Base-by-base conservation (phyloP, 2,113 vertebrate species). In the Motacilla tschutschensis region DNA sequence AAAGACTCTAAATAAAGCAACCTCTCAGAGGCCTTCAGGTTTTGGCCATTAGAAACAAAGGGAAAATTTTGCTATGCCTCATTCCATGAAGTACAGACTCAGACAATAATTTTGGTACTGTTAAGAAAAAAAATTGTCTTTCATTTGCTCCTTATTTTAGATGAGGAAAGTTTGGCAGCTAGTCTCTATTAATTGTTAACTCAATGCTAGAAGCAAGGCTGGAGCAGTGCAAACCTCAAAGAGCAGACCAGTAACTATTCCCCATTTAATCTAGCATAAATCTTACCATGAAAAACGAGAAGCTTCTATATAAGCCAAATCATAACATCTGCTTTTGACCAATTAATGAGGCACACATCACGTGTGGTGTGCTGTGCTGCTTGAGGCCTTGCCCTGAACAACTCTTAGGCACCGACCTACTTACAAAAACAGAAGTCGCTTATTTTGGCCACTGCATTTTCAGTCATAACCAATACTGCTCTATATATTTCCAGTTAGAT, bases 371-470 rank as follows among this genome's bases (percentile, higher is more conserved):
- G 5, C 0, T 0, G 70, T 17, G 7, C 20, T 47, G 24, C 54
- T 40, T 77, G 35, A 44, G 14, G 14, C 62, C 48, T 38, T 53
- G 35, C 31, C 28, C 35, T 43, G 41, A 75, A 21, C 20, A 40
- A 3, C 6, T 3, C 11, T 57, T 17, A 62, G 15, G 31, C 28
- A 72, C 41, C 53, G 71, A n/a, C 14, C 53, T 57, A 35, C 22
- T 35, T 29, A 38, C 1, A 29, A 54, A 43, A 67, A 55, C 26
- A n/a, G 4, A 29, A 31, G 9, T 43, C 0, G 0, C 40, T 48
- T 58, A 13, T 24, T 76, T 87, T 40, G 15, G 10, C n/a, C 54
- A 26, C 29, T 2, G 2, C 41, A 29, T 64, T 59, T 83, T 80
- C 60, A 67, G 22, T 35, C n/a, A 43, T n/a, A 72, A 73, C 28